phyloP scores from a whole-genome alignment of 2,113 vertebrate genomes.

The Cephalophus harveyi region DNA sequence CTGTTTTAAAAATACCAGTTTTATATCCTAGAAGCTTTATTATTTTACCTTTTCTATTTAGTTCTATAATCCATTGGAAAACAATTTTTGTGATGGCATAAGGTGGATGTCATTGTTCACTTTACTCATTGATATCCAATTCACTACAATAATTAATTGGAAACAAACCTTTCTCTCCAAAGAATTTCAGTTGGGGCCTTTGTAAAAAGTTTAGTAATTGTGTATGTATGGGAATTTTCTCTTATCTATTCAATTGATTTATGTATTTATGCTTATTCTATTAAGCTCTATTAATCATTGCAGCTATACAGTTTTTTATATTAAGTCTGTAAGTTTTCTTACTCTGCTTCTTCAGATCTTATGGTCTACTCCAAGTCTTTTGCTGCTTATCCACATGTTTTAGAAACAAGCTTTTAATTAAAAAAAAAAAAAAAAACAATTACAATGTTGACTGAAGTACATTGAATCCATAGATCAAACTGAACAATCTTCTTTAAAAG shows the following conservation, averaged over 20 bases:
- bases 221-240: not conserved
- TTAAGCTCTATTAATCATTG: not conserved
- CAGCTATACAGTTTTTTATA: not conserved
- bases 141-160: not conserved
- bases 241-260: not conserved
- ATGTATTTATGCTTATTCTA: not conserved
- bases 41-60: not conserved
- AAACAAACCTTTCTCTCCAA: not conserved
- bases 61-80: not conserved
- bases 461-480: not conserved
- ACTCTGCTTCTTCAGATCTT: not conserved
- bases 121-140: not conserved
- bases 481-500: not conserved
- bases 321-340: not conserved
- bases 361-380: not conserved
- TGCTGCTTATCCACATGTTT: not conserved
- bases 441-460: not conserved
- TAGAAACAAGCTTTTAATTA: not conserved
- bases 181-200: not conserved
- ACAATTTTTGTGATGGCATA: not conserved
- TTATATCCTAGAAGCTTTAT: not conserved
- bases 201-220: not conserved
- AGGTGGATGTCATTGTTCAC: not conserved
- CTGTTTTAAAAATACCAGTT: not conserved
- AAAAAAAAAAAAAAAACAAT: not conserved